Conservation (phyloP, 2,113 vertebrate species). For the Festucalex cinctus region DNA sequence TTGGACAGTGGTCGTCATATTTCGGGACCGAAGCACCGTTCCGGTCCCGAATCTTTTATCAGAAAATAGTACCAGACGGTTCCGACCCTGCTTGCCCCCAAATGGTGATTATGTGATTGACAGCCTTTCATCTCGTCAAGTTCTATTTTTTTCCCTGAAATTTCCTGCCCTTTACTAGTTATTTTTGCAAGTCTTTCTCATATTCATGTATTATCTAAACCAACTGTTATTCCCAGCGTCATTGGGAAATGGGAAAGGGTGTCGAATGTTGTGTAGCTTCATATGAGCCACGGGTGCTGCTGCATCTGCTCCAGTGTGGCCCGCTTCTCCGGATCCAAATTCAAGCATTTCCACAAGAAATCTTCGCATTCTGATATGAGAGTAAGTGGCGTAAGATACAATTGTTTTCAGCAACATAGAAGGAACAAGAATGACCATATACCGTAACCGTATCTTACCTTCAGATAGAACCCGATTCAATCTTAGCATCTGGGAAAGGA, state of each 20-base stretch:
- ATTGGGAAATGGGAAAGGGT: neutral
- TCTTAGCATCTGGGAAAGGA: neutral
- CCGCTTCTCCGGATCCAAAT: conserved; percentile 3
- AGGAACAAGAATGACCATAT: neutral
- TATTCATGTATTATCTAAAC: neutral
- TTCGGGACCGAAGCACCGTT: too few species aligned
- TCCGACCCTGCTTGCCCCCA: too few species aligned
- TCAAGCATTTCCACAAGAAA: conserved; percentile 6
- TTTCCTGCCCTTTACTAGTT: neutral
- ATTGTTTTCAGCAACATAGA: neutral
- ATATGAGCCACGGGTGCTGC: conserved; percentile 5
- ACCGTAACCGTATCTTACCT: neutral
- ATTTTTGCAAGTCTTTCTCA: too few species aligned
- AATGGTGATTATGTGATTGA: neutral
- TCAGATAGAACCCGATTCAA: neutral
- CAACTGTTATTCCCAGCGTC: neutral
- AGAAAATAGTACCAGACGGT: too few species aligned
- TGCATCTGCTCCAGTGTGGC: conserved; percentile 5
- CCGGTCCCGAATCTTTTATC: too few species aligned
- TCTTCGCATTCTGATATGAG: conserved; percentile 1
- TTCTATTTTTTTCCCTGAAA: neutral
- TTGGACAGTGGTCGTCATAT: too few species aligned
- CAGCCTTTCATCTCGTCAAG: neutral
- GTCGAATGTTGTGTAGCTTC: neutral
- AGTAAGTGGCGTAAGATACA: neutral